Percentiles rank a stretch among this genome's conserved stretches.
These are phyloP conservation scores for Matsumyia berberina DNA, from an alignment of 2,888 invertebrate species.

Conservation along the genomic window DNA sequence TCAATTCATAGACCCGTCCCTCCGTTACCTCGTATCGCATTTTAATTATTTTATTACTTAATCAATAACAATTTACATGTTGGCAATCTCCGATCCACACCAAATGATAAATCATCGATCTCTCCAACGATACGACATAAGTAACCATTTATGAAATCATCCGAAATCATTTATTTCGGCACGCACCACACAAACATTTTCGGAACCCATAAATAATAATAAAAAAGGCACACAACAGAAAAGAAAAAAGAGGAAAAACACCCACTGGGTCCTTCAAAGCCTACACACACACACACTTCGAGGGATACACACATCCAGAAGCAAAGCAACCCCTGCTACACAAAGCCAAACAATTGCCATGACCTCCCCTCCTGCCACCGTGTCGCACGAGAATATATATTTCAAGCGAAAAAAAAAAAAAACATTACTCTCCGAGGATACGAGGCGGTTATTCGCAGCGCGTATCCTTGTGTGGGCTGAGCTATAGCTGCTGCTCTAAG, in stretches of 20 bases:
- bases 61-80: constrained; percentile 66
- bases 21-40: not conserved
- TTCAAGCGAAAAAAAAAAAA: constrained; percentile 33
- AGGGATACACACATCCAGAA: not conserved
- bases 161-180: constrained; percentile 70
- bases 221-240: constrained; percentile 41
- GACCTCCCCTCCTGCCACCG: constrained; percentile 22
- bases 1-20: not conserved
- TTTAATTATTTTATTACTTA: constrained; percentile 64
- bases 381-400: not conserved
- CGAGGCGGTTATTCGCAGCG: constrained; percentile 22
- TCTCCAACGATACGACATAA: constrained; percentile 64
- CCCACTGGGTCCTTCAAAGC: constrained; percentile 49
- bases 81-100: constrained; percentile 50
- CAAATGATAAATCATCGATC: constrained; percentile 67
- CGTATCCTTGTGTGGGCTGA: constrained; percentile 28
- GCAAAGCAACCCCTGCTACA: constrained; percentile 13
- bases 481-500: constrained; percentile 22
- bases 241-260: no score
- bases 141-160: constrained; percentile 70
- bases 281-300: not conserved
- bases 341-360: constrained; percentile 56
- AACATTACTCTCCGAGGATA: constrained; percentile 37
- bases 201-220: constrained; percentile 64
- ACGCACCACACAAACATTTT: constrained; percentile 67